phyloP scores from a whole-genome alignment of 2,797 vertebrate species.

The Characodon lateralis region DNA sequence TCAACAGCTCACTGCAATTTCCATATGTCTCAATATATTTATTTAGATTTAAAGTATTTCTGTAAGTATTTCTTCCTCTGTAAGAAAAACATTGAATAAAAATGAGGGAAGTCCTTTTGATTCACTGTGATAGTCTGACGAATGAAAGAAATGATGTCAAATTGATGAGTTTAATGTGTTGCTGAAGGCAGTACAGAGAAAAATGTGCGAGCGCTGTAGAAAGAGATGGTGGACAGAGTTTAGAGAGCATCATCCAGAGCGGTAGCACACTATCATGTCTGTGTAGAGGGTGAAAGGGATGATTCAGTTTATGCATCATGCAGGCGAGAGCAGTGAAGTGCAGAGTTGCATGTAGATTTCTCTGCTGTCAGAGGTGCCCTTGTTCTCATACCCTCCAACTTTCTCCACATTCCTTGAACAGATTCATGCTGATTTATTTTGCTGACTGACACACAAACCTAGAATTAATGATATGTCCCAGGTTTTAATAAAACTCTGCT shows the following conservation, averaged over 20 bases:
- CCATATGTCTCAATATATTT: no score
- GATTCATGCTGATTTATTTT: conserved; percentile 47
- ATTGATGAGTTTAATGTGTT: conserved; percentile 17
- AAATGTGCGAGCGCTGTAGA: conserved; percentile 32
- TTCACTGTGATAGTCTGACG: conserved; percentile 4
- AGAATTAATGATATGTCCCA: conserved; percentile 54
- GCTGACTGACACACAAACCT: conserved; percentile 54
- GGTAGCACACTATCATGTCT: conserved; percentile 68
- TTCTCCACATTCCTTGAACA: conserved; percentile 40
- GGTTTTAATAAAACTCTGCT: conserved; percentile 7
- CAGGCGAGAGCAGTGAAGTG: conserved; percentile 68
- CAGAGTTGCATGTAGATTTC: conserved; percentile 75
- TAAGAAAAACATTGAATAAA: no score
- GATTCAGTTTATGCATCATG: conserved; percentile 76
- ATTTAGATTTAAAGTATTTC: no score
- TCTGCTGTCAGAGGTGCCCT: conserved; percentile 68
- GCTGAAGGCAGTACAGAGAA: conserved; percentile 22
- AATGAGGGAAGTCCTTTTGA: not conserved
- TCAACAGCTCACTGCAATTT: not conserved
- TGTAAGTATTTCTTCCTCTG: no score
- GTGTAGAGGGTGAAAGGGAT: conserved; percentile 73
- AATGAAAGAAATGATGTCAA: conserved; percentile 8
- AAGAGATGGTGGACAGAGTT: conserved; percentile 51
- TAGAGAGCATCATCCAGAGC: conserved; percentile 55
- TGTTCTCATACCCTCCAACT: conserved; percentile 63